Percentiles rank a stretch among this genome's conserved stretches.
These are phyloP conservation scores for Heloderma charlesbogerti DNA, from an alignment of 2,113 vertebrate genomes.

Conservation along the genomic window DNA sequence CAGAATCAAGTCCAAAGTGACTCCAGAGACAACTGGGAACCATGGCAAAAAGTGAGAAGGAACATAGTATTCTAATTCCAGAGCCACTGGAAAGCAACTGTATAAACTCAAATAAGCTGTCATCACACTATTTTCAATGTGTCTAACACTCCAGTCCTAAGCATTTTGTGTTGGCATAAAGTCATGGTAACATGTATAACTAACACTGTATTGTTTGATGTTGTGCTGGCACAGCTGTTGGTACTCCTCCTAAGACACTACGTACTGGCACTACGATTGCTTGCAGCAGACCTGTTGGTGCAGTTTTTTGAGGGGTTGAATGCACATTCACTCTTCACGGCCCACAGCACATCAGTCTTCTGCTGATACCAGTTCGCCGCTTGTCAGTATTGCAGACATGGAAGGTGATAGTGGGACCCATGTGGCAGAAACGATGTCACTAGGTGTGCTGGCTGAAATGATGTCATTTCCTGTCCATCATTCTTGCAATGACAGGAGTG, in stretches of 20 bases:
- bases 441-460: not conserved
- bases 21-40: not conserved
- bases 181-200: not conserved
- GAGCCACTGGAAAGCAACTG: not conserved
- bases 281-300: not conserved
- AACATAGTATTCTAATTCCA: not conserved
- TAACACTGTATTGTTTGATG: not conserved
- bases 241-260: not conserved
- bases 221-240: not conserved
- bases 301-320: too few species aligned
- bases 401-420: not conserved
- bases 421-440: not conserved
- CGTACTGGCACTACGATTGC: not conserved
- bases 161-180: not conserved
- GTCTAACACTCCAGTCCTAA: not conserved
- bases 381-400: not conserved
- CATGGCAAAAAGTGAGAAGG: not conserved
- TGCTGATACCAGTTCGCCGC: not conserved
- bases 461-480: not conserved
- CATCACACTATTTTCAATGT: constrained; percentile 9
- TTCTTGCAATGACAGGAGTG: not conserved
- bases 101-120: constrained; percentile 1
- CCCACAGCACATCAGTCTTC: not conserved
- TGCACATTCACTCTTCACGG: not conserved
- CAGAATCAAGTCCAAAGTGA: not conserved